A percentile compares a stretch with the other conserved stretches of the same genome.
These are phyloP conservation scores for Benthosema pterotum DNA, from an alignment of 2,797 vertebrate genomes.

Conservation along the genomic window DNA sequence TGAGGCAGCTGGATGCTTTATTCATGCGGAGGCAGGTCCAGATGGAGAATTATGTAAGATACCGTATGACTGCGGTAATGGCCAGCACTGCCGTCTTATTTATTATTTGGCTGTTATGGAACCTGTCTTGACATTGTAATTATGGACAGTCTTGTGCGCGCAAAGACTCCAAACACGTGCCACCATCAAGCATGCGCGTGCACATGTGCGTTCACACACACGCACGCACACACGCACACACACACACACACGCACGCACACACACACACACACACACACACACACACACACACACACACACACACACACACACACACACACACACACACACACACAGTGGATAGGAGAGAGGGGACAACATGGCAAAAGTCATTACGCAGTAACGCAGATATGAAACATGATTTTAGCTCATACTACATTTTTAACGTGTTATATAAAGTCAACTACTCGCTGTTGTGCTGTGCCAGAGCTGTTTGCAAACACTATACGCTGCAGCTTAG, in stretches of 20 bases:
- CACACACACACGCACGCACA: slow-evolving; percentile 4
- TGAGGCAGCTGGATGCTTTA: slow-evolving; percentile 32
- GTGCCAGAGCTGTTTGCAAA: neutral
- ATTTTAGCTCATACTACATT: too few relatives aligned
- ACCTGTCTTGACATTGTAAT: slow-evolving; percentile 30
- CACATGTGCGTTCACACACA: neutral
- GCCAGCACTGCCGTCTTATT: slow-evolving; percentile 33
- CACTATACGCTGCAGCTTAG: neutral
- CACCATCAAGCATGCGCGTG: neutral
- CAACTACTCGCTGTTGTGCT: too few relatives aligned
- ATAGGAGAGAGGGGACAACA: too few relatives aligned
- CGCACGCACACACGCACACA: neutral
- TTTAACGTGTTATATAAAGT: too few relatives aligned
- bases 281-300: slow-evolving; percentile 2
- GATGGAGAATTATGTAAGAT: slow-evolving; percentile 54
- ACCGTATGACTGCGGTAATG: slow-evolving; percentile 57
- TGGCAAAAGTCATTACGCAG: too few relatives aligned
- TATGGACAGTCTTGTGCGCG: slow-evolving; percentile 7
- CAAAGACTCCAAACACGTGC: slow-evolving; percentile 33
- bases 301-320: neutral
- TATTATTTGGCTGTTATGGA: slow-evolving; percentile 53
- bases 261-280: neutral
- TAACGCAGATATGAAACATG: too few relatives aligned
- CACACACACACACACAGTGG: too few relatives aligned
- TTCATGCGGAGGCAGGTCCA: slow-evolving; percentile 46